A percentile compares a stretch with the other conserved stretches of the same genome.
Evolutionary conservation across 1,140 invertebrate genomes (phyloP).

Genomic region (Acyrthosiphon pisum): DNA sequence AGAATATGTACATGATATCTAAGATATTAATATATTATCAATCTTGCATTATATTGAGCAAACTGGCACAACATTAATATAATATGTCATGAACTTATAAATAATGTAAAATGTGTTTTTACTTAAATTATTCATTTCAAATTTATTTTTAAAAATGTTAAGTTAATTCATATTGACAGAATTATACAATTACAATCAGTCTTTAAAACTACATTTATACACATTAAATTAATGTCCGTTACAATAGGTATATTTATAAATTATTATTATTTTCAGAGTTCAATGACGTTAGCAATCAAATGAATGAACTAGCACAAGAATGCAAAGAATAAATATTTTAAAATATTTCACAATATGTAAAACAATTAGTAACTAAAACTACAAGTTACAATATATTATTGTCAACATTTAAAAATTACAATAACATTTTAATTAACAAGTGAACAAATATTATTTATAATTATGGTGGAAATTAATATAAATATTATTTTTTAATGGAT

Average conservation of each 20-base stretch:
- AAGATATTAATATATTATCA: not conserved
- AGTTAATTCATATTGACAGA: not conserved
- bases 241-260: not conserved
- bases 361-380: not conserved
- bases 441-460: not conserved
- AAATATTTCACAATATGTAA: not conserved
- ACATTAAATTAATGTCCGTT: not conserved
- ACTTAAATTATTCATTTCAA: not conserved
- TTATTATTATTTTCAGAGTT: conserved; percentile 43
- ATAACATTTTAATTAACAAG: not conserved
- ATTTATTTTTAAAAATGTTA: not conserved
- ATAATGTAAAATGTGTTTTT: not conserved
- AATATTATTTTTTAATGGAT: not conserved
- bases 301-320: conserved; percentile 30
- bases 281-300: not conserved
- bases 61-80: not conserved
- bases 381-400: conserved; percentile 20
- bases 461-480: not conserved
- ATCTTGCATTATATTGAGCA: not conserved
- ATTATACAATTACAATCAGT: not conserved
- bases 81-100: not conserved
- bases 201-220: conserved; percentile 14
- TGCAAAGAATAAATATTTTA: conserved; percentile 43
- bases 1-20: not conserved
- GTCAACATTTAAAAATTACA: not conserved